These are phyloP conservation scores for Sycophaga agraensis DNA, from an alignment of 1,140 invertebrate species.

Conservation along the genomic window DNA sequence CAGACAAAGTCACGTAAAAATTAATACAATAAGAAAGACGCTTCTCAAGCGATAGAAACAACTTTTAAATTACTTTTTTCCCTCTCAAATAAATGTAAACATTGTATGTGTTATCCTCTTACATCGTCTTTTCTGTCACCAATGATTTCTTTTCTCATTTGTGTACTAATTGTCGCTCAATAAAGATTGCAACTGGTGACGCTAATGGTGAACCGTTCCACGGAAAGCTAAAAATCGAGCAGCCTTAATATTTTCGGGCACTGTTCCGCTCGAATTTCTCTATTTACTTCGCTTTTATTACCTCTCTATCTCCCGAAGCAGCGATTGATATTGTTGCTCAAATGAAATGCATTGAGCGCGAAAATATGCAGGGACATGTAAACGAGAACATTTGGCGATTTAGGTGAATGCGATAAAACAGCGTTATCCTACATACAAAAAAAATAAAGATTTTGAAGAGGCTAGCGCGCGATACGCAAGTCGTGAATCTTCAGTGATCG, in stretches of 20 bases:
- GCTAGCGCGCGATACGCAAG: constrained; percentile 35
- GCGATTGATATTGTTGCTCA: constrained; percentile 9
- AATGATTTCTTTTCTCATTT: constrained; percentile 6
- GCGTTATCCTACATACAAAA: constrained; percentile 52
- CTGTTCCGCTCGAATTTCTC: constrained; percentile 2
- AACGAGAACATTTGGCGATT: constrained; percentile 31
- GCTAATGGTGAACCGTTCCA: constrained; percentile 6
- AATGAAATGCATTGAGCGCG: constrained; percentile 1
- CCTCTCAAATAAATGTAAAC: constrained; percentile 24
- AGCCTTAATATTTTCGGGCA: background rate
- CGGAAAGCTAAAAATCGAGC: constrained; percentile 13
- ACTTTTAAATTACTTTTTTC: constrained; percentile 3
- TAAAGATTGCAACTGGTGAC: constrained; percentile 7
- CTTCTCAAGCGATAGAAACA: constrained; percentile 16
- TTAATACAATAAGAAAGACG: constrained; percentile 3
- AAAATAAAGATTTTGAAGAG: constrained; percentile 33
- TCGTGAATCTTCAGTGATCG: constrained; percentile 48
- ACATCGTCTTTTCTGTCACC: constrained; percentile 5
- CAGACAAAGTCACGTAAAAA: constrained; percentile 22
- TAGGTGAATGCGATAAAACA: constrained; percentile 43
- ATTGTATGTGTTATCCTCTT: constrained; percentile 8
- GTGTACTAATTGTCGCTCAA: background rate
- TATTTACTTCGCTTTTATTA: constrained; percentile 1
- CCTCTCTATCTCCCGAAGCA: constrained; percentile 8
- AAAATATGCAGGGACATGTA: constrained; percentile 1